Conservation (phyloP, 2,113 vertebrate genomes). For the Aix galericulata region DNA sequence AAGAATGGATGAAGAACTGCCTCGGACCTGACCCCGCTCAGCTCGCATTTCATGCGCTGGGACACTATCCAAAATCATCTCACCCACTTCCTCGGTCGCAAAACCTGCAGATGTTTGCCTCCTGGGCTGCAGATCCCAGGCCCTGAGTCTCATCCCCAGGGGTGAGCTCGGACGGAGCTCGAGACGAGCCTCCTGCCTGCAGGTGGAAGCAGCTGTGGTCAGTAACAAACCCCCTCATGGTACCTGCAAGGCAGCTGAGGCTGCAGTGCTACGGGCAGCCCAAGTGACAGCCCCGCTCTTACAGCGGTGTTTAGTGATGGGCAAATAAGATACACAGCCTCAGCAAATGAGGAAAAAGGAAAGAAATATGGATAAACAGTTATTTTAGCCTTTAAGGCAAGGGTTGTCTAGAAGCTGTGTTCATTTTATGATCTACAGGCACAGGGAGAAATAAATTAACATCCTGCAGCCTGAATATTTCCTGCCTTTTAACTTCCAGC, state of each 20-base stretch:
- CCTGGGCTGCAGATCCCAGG: not conserved
- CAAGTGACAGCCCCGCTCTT: not conserved
- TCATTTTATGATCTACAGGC: not conserved
- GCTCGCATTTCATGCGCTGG: not conserved
- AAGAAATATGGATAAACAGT: not conserved
- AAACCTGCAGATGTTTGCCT: not conserved
- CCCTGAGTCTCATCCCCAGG: not conserved
- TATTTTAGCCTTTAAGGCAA: not conserved
- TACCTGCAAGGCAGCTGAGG: not conserved
- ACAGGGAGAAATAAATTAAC: not conserved
- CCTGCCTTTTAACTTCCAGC: not conserved
- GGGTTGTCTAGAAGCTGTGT: not conserved
- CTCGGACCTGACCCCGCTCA: conserved; percentile 26
- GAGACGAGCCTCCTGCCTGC: not conserved
- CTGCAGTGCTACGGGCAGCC: not conserved
- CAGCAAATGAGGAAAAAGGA: not conserved
- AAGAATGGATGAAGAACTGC: conserved; percentile 30
- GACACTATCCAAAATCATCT: not conserved
- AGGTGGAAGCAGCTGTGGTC: not conserved
- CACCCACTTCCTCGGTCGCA: not conserved
- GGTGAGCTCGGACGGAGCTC: not conserved
- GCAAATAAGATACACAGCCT: not conserved
- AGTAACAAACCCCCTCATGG: not conserved
- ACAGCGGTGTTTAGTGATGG: not conserved
- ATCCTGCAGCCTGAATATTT: not conserved